These are phyloP conservation scores for Byasa hedistus DNA, from an alignment of 2,888 invertebrate genomes.

Conservation along the genomic window DNA sequence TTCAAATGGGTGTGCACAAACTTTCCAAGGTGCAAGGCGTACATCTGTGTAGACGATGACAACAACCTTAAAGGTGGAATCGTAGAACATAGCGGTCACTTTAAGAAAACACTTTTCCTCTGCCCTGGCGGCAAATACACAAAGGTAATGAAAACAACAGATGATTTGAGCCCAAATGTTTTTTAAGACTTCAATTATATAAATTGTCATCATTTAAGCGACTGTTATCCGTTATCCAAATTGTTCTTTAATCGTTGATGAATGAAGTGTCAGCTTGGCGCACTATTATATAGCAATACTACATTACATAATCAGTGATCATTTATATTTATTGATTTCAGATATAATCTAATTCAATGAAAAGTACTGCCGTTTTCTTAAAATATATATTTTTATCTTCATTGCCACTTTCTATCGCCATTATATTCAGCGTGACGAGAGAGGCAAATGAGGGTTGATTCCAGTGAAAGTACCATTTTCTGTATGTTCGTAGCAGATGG, in stretches of 20 bases:
- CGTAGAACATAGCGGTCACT: conserved; percentile 40
- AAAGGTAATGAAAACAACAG: conserved; percentile 16
- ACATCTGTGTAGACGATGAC: conserved; percentile 43
- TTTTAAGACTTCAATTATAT: not conserved
- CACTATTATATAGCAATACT: no score
- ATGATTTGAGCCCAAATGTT: not conserved
- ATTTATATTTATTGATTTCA: no score
- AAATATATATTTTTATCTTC: no score
- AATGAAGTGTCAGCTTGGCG: not conserved
- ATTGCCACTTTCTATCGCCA: no score
- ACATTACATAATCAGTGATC: no score
- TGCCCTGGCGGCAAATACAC: conserved; percentile 30
- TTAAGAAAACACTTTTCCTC: conserved; percentile 28
- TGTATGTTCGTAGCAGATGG: no score
- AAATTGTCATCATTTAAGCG: not conserved
- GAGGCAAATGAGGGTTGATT: no score
- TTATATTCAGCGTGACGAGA: no score
- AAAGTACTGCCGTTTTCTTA: no score
- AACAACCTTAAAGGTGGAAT: conserved; percentile 37
- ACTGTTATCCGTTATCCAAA: not conserved
- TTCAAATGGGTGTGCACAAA: conserved; percentile 41
- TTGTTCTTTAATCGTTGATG: not conserved
- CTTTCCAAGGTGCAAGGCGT: conserved; percentile 40
- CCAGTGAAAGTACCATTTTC: no score
- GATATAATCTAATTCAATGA: no score